phyloP scores from a whole-genome alignment of 1,140 invertebrate genomes.

The Drosophila sturtevanti region DNA sequence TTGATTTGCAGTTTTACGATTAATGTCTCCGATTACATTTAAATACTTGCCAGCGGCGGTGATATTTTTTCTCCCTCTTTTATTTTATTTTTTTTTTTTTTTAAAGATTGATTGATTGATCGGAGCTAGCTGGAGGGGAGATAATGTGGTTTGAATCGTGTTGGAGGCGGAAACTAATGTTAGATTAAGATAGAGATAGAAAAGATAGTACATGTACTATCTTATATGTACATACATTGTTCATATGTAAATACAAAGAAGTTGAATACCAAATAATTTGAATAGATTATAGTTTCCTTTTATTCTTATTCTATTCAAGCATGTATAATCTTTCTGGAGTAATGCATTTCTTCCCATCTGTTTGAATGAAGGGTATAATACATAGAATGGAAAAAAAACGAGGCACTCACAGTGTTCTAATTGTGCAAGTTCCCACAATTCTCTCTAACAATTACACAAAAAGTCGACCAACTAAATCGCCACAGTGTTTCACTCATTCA shows the following conservation, averaged over 20 bases:
- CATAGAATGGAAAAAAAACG: slow-evolving; percentile 15
- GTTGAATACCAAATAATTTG: not conserved
- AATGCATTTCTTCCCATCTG: slow-evolving; percentile 1
- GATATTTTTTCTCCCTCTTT: not conserved
- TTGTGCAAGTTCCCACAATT: slow-evolving; percentile 79
- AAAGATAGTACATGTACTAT: too few relatives aligned
- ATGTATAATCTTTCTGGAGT: slow-evolving; percentile 32
- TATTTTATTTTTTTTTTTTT: slow-evolving; percentile 19
- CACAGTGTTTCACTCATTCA: slow-evolving; percentile 43
- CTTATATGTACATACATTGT: too few relatives aligned
- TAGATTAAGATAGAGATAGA: not conserved
- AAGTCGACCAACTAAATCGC: slow-evolving; percentile 17
- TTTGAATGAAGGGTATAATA: not conserved
- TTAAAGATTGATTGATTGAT: slow-evolving; percentile 65
- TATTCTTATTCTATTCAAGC: not conserved
- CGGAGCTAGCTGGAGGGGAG: slow-evolving; percentile 26
- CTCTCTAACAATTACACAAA: slow-evolving; percentile 3
- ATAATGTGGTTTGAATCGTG: not conserved
- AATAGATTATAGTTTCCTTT: not conserved
- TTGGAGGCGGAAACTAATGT: slow-evolving; percentile 1
- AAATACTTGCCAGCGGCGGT: slow-evolving; percentile 72
- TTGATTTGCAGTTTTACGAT: slow-evolving; percentile 67
- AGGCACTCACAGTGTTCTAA: slow-evolving; percentile 63
- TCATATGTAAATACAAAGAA: not conserved
- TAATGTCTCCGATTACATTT: slow-evolving; percentile 68